These are phyloP conservation scores for Erythrolamprus reginae DNA, from an alignment of 2,113 vertebrate species.

Conservation along the genomic window DNA sequence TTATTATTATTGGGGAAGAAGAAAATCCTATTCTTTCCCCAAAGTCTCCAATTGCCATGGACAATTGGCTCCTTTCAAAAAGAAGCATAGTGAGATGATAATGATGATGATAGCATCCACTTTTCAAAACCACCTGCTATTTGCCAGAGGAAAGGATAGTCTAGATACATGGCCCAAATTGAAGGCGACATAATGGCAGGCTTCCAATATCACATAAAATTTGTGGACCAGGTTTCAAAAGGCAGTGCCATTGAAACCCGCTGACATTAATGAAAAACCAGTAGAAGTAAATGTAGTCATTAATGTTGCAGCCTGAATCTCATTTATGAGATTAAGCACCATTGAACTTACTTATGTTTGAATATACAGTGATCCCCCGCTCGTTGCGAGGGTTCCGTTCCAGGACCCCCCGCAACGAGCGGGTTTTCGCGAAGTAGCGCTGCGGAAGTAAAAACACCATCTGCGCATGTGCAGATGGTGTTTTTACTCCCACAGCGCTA, in stretches of 20 bases:
- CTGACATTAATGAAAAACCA: not conserved
- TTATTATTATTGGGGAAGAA: not conserved
- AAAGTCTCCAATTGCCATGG: not conserved
- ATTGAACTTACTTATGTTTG: not conserved
- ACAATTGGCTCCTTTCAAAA: not conserved
- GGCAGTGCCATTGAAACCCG: not conserved
- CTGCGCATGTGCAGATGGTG: no score
- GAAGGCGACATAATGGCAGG: not conserved
- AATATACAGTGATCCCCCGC: no score
- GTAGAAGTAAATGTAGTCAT: not conserved
- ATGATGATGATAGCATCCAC: not conserved
- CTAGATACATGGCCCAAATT: not conserved
- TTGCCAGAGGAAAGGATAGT: not conserved
- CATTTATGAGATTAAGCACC: not conserved
- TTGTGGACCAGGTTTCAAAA: not conserved
- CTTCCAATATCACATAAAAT: not conserved
- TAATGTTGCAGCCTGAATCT: not conserved
- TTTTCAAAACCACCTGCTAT: not conserved
- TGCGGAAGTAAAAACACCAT: no score
- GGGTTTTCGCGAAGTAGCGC: no score
- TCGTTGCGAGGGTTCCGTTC: no score
- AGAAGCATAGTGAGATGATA: not conserved
- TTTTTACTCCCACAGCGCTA: no score
- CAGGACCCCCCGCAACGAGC: no score
- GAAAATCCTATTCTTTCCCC: not conserved